Evolutionary conservation across 1,140 invertebrate genomes (phyloP).

Genomic region (Pectinophora gossypiella): DNA sequence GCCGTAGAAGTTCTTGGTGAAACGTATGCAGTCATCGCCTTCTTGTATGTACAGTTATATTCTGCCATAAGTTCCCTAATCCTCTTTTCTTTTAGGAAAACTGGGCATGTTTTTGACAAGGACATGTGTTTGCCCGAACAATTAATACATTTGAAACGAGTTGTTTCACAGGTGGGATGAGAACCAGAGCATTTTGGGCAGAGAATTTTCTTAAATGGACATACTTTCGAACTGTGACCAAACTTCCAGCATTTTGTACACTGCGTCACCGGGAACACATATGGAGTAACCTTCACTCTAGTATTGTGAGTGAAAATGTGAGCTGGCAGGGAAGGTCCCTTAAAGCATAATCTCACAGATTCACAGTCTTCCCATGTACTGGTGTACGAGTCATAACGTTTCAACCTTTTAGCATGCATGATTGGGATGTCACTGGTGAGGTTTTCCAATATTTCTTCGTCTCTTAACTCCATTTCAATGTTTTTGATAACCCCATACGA

Average conservation of each 20-base stretch:
- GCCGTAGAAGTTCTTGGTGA: background rate
- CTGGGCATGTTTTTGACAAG: conserved; percentile 6
- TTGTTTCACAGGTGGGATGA: conserved; percentile 5
- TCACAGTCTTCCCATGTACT: background rate
- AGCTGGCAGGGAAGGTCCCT: background rate
- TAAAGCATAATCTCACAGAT: background rate
- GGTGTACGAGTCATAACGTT: background rate
- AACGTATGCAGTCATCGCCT: background rate
- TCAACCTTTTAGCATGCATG: background rate
- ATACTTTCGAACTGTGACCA: conserved; percentile 4
- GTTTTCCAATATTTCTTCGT: background rate
- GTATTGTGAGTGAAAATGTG: conserved; percentile 1
- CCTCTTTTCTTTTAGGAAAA: conserved; percentile 3
- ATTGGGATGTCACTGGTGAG: background rate
- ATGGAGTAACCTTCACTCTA: conserved; percentile 1
- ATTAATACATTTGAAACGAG: conserved; percentile 2
- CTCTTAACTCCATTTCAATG: conserved; percentile 2
- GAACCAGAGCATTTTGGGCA: conserved; percentile 7
- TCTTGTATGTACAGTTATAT: conserved; percentile 1
- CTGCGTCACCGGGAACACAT: conserved; percentile 7
- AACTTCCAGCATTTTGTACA: conserved; percentile 5
- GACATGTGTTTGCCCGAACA: conserved; percentile 8
- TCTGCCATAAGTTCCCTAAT: conserved; percentile 6
- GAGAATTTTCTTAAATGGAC: conserved; percentile 6
- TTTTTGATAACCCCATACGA: background rate